Base-by-base conservation (phyloP, 2,113 vertebrate genomes). In the Bufo gargarizans region DNA sequence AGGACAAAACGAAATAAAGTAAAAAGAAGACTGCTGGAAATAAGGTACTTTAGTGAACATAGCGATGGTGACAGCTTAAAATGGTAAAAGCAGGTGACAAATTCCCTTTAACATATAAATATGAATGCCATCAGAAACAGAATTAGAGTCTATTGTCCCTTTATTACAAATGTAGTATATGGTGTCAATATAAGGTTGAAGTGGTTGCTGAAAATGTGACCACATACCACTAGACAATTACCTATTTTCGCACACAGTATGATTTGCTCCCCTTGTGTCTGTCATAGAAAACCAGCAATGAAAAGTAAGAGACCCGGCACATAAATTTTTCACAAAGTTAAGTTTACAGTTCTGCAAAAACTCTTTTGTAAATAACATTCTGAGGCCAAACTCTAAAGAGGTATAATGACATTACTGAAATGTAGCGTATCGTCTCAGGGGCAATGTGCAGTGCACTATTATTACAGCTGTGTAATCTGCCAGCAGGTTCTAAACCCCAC, bases 401-500 rank as follows among this genome's bases (percentile, higher is more conserved):
- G 74, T 53, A 88, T 85, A 90, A 83, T 47, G 65, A 47, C 56
- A 85, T 74, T 82, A 74, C 53, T 63, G 50, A 80, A 90, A 89
- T 84, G 45, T 78, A 90, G 77, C 5, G 50, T 76, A 47, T 86
- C 72, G 84, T 55, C 50, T 55, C 79, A 12, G 65, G 65, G 59
- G 79, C 33, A 86, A 86, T 76, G 82, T 85, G 78, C 87, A 90
- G 78, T 74, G 74, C 56, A 77, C 76, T 22, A 85, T 47, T 88
- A 84, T 58, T 63, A 56, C 85, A 71, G 77, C 77, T 86, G 53
- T 61, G 61, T 74, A 83, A 77, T 88, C 67, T 83, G 47, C 78
- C 76, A 90, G 86, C 71, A 88, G 50, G 63, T 82, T 88, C 77
- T 89, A 86, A 81, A 85, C 69, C 85, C 76, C 69, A 71, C 45